phyloP scores from a whole-genome alignment of 2,888 invertebrate genomes.

The Tuberolachnus salignus region DNA sequence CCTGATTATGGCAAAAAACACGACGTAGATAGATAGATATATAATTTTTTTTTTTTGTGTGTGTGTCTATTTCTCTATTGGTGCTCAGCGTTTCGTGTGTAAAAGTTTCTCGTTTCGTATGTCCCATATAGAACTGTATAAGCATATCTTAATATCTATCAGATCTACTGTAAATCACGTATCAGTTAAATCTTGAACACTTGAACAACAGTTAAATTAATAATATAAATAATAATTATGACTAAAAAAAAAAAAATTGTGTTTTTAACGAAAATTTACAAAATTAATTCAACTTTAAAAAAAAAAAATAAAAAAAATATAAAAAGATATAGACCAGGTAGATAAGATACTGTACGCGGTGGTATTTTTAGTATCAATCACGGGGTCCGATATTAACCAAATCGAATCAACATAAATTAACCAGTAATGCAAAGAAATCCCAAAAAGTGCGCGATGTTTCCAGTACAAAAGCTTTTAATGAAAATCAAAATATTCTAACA shows the following conservation, averaged over 20 bases:
- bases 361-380: not conserved
- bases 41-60: too few relatives aligned
- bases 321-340: not conserved
- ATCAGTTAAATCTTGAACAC: too few relatives aligned
- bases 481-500: constrained; percentile 11
- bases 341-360: constrained; percentile 6
- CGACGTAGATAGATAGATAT: too few relatives aligned
- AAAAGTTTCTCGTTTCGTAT: not conserved
- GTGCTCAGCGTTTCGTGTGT: constrained; percentile 17
- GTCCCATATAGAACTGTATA: too few relatives aligned
- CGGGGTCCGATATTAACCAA: not conserved
- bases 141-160: constrained; percentile 11
- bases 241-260: constrained; percentile 16
- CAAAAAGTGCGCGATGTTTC: not conserved
- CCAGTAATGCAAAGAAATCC: not conserved
- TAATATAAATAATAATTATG: not conserved
- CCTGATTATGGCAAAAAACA: too few relatives aligned
- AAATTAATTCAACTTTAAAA: constrained; percentile 20
- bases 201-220: constrained; percentile 2
- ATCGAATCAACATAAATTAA: not conserved
- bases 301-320: too few relatives aligned
- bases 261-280: constrained; percentile 20
- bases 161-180: not conserved
- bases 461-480: constrained; percentile 9
- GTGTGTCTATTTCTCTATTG: not conserved